Conservation (phyloP, 2,113 vertebrate species). For the Chitala chitala region DNA sequence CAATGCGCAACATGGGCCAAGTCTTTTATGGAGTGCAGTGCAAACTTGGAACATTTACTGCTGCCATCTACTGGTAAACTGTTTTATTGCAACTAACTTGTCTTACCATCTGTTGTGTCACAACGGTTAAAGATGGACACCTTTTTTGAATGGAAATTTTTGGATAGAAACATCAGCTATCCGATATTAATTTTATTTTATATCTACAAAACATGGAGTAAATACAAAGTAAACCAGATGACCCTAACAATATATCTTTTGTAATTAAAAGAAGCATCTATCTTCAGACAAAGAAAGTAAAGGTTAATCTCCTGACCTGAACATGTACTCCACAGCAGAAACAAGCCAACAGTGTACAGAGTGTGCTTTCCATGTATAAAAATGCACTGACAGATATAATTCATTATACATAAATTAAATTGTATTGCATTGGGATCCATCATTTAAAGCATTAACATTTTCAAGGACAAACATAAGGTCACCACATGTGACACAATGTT, state of each 20-base stretch:
- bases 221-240: too few relatives aligned
- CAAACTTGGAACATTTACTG: slow-evolving; percentile 4
- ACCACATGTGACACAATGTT: neutral
- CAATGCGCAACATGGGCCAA: neutral
- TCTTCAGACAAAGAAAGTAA: neutral
- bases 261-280: neutral
- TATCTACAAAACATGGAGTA: too few relatives aligned
- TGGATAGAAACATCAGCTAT: too few relatives aligned
- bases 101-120: too few relatives aligned
- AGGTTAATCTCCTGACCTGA: neutral
- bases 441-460: neutral
- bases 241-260: too few relatives aligned
- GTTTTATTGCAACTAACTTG: slow-evolving; percentile 5
- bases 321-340: neutral
- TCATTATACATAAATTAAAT: neutral
- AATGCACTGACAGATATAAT: neutral
- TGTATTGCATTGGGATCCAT: neutral
- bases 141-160: too few relatives aligned
- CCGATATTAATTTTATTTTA: too few relatives aligned
- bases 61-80: slow-evolving; percentile 12
- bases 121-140: too few relatives aligned
- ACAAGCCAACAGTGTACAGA: neutral
- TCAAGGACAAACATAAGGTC: slow-evolving; percentile 9
- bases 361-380: neutral
- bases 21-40: neutral